Evolutionary conservation across 2,888 invertebrate species (phyloP).

Genomic region (Diplazon laetatorius): DNA sequence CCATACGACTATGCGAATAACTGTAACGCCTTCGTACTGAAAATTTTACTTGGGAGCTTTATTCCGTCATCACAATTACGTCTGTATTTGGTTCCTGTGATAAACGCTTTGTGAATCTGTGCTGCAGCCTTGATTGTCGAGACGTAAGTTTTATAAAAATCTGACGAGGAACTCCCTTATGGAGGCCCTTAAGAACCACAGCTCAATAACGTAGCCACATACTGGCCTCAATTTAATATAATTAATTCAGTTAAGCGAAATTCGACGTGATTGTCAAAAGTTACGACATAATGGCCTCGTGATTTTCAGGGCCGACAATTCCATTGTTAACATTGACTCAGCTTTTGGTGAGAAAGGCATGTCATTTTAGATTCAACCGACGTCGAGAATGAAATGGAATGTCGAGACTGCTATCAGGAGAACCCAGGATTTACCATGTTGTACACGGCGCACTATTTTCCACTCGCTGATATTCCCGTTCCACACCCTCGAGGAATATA

Average conservation of each 20-base stretch:
- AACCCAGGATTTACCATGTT: neutral
- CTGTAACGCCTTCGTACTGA: too few species aligned
- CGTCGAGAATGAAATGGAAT: neutral
- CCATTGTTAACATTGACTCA: conserved; percentile 71
- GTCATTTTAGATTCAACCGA: conserved; percentile 63
- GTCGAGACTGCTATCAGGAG: neutral
- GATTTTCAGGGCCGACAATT: conserved; percentile 67
- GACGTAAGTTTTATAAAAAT: too few species aligned
- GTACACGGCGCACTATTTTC: neutral
- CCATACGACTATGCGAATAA: too few species aligned
- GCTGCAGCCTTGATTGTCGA: too few species aligned
- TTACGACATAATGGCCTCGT: too few species aligned
- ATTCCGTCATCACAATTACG: too few species aligned
- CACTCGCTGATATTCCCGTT: conserved; percentile 1
- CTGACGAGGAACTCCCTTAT: too few species aligned
- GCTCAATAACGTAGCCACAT: too few species aligned
- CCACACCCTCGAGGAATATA: conserved; percentile 24
- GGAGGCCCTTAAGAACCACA: too few species aligned
- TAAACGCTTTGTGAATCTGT: too few species aligned
- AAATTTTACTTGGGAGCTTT: too few species aligned
- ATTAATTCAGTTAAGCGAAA: neutral
- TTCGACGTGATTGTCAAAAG: neutral
- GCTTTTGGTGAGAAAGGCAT: conserved; percentile 73
- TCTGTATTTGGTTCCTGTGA: neutral
- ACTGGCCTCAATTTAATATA: neutral